A percentile compares a stretch with the other conserved stretches of the same genome.
Evolutionary conservation across 2,113 vertebrate genomes (phyloP).

Genomic region (Sorex araneus): DNA sequence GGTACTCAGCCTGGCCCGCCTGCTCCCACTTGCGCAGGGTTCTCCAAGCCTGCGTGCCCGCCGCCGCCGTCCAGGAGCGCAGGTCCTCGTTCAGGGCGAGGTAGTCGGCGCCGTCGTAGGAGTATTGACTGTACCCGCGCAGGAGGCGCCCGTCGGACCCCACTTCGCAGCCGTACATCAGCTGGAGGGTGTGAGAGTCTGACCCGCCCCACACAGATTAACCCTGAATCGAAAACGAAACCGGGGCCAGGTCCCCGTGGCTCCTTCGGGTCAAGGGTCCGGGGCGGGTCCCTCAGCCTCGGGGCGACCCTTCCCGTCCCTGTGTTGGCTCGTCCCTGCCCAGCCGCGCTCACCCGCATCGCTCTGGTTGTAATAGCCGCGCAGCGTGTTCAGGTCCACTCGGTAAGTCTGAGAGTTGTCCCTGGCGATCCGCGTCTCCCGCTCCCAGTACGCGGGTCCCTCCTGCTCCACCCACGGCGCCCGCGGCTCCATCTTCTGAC

Average conservation of each 20-base stretch:
- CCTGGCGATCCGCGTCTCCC: accelerated
- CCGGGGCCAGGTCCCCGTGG: too few species aligned
- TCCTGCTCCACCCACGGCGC: too few species aligned
- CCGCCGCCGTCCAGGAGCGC: background rate
- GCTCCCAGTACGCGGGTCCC: too few species aligned
- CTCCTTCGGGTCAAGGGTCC: too few species aligned
- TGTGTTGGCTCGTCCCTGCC: constrained; percentile 53
- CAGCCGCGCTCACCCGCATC: too few species aligned
- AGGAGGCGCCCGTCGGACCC: background rate
- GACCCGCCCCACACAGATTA: background rate
- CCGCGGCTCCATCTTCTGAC: too few species aligned
- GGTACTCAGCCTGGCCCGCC: accelerated
- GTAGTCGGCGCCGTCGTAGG: constrained; percentile 83
- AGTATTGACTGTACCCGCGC: accelerated
- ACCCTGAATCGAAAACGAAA: background rate
- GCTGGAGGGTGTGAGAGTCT: constrained; percentile 69
- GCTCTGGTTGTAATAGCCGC: background rate
- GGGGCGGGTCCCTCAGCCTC: background rate
- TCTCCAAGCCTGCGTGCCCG: accelerated
- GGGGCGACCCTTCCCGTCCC: background rate
- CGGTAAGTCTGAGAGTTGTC: accelerated
- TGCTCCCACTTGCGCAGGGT: constrained; percentile 71
- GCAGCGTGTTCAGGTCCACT: background rate
- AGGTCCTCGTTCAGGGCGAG: constrained; percentile 59
- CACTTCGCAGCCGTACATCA: constrained; percentile 62